Evolutionary conservation across 2,113 vertebrate genomes (phyloP).

Genomic region (Nycticorax nycticorax): DNA sequence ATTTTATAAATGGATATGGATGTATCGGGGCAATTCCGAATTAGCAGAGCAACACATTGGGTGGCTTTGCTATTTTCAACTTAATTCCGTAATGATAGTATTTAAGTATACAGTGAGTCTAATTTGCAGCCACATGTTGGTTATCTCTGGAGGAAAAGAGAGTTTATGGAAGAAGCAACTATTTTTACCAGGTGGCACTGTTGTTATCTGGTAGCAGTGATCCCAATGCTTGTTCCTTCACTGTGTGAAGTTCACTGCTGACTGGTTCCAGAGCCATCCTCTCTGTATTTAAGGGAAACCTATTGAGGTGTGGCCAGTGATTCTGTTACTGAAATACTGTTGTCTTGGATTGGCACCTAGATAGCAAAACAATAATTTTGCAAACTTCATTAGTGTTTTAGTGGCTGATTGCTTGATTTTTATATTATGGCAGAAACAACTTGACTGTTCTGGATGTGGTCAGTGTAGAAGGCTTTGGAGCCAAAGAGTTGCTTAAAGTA

Average conservation of each 20-base stretch:
- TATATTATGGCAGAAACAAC: slow-evolving; percentile 84
- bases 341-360: not conserved
- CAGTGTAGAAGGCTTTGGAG: slow-evolving; percentile 88
- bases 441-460: slow-evolving; percentile 91
- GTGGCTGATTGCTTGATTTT: not conserved
- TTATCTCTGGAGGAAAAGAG: not conserved
- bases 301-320: not conserved
- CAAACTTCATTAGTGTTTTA: not conserved
- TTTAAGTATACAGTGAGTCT: not conserved
- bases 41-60: not conserved
- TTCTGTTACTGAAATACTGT: not conserved
- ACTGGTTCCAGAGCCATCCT: not conserved
- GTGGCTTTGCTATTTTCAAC: not conserved
- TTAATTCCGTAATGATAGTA: not conserved
- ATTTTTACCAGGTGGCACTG: not conserved
- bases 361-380: not conserved
- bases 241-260: not conserved
- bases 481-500: slow-evolving; percentile 89
- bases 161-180: not conserved
- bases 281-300: not conserved
- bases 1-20: not conserved
- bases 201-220: not conserved
- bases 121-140: not conserved
- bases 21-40: not conserved
- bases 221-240: not conserved